These are phyloP conservation scores for Chiloscyllium plagiosum DNA, from an alignment of 2,113 vertebrate species.

Conservation along the genomic window DNA sequence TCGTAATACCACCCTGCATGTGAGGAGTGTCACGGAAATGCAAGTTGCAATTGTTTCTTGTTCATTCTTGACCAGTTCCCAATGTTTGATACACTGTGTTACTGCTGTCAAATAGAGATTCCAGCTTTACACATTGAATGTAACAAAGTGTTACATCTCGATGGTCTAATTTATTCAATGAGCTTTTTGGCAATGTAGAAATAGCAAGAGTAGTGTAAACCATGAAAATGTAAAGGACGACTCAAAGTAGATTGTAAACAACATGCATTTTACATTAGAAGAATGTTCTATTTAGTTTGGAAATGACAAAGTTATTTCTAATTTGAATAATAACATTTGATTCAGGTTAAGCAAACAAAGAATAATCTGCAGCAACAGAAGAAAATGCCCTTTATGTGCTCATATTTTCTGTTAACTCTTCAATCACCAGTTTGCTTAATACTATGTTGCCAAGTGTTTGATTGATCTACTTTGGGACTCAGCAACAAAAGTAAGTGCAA, in stretches of 20 bases:
- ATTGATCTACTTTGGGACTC: background rate
- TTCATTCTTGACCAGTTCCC: background rate
- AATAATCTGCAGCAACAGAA: background rate
- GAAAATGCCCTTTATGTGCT: background rate
- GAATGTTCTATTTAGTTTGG: background rate
- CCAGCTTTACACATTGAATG: constrained; percentile 1
- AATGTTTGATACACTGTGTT: background rate
- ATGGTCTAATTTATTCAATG: constrained; percentile 5
- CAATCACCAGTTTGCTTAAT: background rate
- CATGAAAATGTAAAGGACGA: too few species aligned
- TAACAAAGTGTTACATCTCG: background rate
- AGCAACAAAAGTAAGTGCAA: background rate
- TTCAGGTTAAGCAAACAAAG: background rate
- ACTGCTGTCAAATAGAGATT: background rate
- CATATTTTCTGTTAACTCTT: background rate
- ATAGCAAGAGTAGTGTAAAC: background rate
- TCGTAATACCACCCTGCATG: background rate
- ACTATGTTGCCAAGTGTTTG: background rate
- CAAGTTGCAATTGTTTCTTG: background rate
- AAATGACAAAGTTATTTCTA: background rate
- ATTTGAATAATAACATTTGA: background rate
- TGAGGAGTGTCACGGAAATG: background rate
- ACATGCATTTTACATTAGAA: background rate
- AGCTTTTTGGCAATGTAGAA: background rate
- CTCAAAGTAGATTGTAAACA: background rate